Conservation (phyloP, 2,113 vertebrate species). For the Ctenomys sociabilis region DNA sequence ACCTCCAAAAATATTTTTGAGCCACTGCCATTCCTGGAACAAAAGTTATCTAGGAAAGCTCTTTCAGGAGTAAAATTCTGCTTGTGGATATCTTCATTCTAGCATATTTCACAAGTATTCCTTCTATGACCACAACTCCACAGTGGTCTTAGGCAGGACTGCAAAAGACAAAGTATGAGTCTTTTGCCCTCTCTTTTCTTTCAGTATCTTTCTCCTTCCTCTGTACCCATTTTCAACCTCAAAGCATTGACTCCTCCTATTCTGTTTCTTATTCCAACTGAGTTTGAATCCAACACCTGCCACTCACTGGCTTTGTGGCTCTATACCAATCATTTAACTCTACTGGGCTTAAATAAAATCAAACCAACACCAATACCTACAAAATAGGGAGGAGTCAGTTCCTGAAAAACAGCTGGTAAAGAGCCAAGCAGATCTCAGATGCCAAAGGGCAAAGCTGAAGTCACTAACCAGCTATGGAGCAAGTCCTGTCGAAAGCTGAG, state of each 20-base stretch:
- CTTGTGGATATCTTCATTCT: constrained; percentile 14
- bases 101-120: background rate
- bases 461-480: background rate
- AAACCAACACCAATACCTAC: background rate
- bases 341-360: background rate
- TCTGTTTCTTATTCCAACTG: background rate
- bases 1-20: constrained; percentile 54
- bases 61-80: background rate
- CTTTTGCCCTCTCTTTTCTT: background rate
- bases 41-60: background rate
- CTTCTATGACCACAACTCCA: background rate
- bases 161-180: background rate
- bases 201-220: background rate
- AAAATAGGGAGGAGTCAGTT: background rate
- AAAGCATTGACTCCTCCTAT: background rate
- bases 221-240: background rate
- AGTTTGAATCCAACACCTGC: background rate
- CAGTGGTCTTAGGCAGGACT: background rate
- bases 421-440: background rate
- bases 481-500: background rate
- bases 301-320: background rate
- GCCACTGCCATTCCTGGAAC: constrained; percentile 25
- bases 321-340: background rate
- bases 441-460: background rate
- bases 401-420: constrained; percentile 19